Evolutionary conservation across 1,140 invertebrate species (phyloP), one percentile per base, ranked within the genome.

Genomic region (Drosophila miranda): DNA sequence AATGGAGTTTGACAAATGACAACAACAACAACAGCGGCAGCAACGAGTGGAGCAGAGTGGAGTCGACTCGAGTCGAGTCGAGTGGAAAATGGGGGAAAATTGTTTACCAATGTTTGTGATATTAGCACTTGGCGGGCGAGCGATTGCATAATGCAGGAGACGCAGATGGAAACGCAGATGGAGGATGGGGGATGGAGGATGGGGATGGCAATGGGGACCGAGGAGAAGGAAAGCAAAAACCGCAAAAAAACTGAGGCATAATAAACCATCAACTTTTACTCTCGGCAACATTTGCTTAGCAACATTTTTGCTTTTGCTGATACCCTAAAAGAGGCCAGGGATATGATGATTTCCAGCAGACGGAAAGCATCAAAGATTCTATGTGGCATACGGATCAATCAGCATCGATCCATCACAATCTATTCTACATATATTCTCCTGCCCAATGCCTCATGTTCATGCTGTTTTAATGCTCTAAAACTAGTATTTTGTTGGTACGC

Each of bases 261-360:
- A 38, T 38, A 77, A 67, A 72, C 41, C 62, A 68, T 73, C 67
- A 62, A 83, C 75, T 73, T 73, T 78, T 78, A 67, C 64, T 59
- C 64, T 59, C 54, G 70, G 57, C 80, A 83, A 79, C 80, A 79
- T 78, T 83, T 78, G 75, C 56, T 64, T 75, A 74, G 77, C 70
- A 46, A 69, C 69, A 78, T 75, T 75, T 81, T 60, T 42, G 3
- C 5, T 26, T 26, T 26, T 26, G 23, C 23, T 5, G 42, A 44
- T 66, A 52, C 60, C 38, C 62, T 66, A 38, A 38, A 38, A 13
- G 34, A 38, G 19, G 16, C 11, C 23, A 23, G 61, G 58, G 58
- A 16, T 23, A 26, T 16, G 14, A 48, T 34, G 45, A 51, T 16
- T 16, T n/a, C 14, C 21, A 26, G 14, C 34, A 30, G 43, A 30